phyloP scores from a whole-genome alignment of 2,797 vertebrate genomes.

The Gorsachius magnificus region DNA sequence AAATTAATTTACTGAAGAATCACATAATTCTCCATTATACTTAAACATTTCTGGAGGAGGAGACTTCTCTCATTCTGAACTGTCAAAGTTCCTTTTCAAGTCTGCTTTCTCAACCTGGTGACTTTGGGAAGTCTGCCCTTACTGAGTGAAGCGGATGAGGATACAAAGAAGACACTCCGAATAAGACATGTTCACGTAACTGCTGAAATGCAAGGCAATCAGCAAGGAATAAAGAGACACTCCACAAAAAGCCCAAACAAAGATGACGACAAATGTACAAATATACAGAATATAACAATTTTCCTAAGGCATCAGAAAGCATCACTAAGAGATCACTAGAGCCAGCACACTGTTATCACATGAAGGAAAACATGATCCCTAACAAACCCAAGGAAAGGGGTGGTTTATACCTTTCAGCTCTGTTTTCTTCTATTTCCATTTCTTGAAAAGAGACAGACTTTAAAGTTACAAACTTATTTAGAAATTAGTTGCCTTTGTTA shows the following conservation, averaged over 20 bases:
- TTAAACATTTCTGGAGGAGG: neutral
- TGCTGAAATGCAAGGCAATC: neutral
- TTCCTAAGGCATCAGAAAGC: neutral
- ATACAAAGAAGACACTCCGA: neutral
- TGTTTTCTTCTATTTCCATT: neutral
- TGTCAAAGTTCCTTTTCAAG: neutral
- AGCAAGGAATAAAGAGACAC: neutral
- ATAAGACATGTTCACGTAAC: fast-evolving
- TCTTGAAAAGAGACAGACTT: neutral
- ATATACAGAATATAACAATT: neutral
- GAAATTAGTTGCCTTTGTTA: neutral
- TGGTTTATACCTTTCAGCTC: neutral
- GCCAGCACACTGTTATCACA: neutral
- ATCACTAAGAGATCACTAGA: neutral
- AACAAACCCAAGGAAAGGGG: neutral
- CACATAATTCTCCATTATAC: neutral
- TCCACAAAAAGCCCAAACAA: neutral
- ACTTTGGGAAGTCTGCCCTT: neutral
- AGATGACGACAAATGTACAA: neutral
- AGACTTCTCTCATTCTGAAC: neutral
- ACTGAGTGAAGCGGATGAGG: neutral
- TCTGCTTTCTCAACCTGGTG: neutral
- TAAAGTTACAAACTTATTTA: neutral
- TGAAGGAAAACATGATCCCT: neutral
- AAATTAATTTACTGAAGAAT: neutral